These are phyloP conservation scores for Bursaphelenchus okinawaensis DNA, from an alignment of 2,888 invertebrate species.

Conservation along the genomic window DNA sequence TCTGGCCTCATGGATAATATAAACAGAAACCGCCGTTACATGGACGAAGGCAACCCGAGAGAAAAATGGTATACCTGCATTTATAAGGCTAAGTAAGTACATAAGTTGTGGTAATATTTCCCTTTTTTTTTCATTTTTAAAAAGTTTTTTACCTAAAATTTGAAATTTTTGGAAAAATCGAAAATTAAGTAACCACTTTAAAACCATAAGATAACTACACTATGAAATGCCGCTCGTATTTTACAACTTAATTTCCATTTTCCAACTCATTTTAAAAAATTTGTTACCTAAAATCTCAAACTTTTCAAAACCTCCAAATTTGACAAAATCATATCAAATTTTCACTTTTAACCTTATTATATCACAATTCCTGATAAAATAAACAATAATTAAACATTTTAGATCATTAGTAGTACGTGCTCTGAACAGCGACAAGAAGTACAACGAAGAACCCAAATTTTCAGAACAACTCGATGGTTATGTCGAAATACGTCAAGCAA, in stretches of 20 bases:
- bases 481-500: background rate
- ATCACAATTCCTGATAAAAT: too few species aligned
- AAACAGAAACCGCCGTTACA: background rate
- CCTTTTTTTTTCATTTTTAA: too few species aligned
- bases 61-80: background rate
- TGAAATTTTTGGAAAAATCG: too few species aligned
- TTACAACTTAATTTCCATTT: too few species aligned
- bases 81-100: background rate
- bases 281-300: too few species aligned
- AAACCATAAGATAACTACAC: too few species aligned
- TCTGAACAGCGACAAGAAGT: background rate
- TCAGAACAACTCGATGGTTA: background rate
- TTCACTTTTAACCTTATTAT: background rate
- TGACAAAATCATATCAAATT: background rate
- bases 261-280: too few species aligned
- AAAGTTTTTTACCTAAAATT: too few species aligned
- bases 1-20: background rate
- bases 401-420: background rate
- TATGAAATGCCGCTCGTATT: too few species aligned
- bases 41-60: background rate
- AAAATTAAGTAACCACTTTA: too few species aligned
- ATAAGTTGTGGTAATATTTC: too few species aligned
- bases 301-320: background rate
- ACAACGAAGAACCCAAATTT: background rate
- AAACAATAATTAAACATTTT: background rate